Evolutionary conservation across 1,140 invertebrate genomes (phyloP), one percentile per base, ranked within the genome.

Genomic region (Oscheius sp.): DNA sequence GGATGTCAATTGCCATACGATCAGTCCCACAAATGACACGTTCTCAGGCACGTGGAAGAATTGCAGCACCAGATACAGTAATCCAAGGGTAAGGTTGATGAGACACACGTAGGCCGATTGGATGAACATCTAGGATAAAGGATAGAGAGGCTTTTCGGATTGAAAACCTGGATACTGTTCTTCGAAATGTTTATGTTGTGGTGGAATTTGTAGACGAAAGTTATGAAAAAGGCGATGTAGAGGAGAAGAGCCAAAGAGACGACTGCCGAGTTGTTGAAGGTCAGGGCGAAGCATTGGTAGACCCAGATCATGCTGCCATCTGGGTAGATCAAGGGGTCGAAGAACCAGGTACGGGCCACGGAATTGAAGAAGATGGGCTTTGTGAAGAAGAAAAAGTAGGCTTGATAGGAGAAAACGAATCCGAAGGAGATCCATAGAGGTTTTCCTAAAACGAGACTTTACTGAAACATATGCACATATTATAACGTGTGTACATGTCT

Each of bases 361-460:
- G 49, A 55, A 23, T 55, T 55, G 49, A 55, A 55, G 49, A 55
- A 55, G 49, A 55, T 55, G 49, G 49, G 49, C 49, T 55, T 55
- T 7, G 49, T 55, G 23, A 55, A 55, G 49, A 55, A 55, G 49
- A 55, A 55, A 23, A 55, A 55, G 49, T 55, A 55, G 7, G 15
- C 49, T 26, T 55, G 49, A 23, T 55, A 55, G 49, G 49, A 15
- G 23, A 55, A 55, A 26, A 55, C 49, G 23, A 55, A 7, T 7
- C 7, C 49, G 49, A 55, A 55, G 4, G 49, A 55, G 23, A 55
- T 15, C 7, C 15, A 4, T 13, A 55, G 23, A 15, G 49, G 49
- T 23, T 55, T 55, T 4, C 49, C 49, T 55, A 26, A 23, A 55
- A 55, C 7, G 15, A 55, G 7, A 15, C 7, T 55, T 20, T 13